phyloP scores from a whole-genome alignment of 2,888 invertebrate genomes.

The Encarsia formosa region DNA sequence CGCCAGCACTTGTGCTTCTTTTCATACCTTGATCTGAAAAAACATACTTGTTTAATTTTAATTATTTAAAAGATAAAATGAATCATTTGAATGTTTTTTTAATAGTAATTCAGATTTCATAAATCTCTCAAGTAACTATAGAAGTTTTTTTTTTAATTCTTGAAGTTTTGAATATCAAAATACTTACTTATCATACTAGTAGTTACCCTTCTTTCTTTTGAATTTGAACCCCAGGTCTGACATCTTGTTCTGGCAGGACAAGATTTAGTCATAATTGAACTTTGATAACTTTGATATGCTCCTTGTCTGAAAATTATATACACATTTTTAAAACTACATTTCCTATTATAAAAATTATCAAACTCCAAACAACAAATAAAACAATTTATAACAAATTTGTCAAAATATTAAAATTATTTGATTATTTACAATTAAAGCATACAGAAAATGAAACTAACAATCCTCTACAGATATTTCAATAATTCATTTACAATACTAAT shows the following conservation, averaged over 20 bases:
- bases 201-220: constrained; percentile 41
- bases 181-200: constrained; percentile 40
- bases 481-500: constrained; percentile 18
- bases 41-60: too few relatives aligned
- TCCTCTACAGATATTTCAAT: constrained; percentile 2
- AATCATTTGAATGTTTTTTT: neutral
- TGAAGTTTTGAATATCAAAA: neutral
- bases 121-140: too few relatives aligned
- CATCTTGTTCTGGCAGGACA: constrained; percentile 42
- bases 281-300: constrained; percentile 31
- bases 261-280: constrained; percentile 34
- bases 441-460: constrained; percentile 3
- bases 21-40: constrained; percentile 46
- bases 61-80: neutral
- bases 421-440: too few relatives aligned
- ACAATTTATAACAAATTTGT: too few relatives aligned
- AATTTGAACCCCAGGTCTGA: constrained; percentile 48
- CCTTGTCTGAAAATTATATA: too few relatives aligned
- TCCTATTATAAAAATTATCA: too few relatives aligned
- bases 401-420: too few relatives aligned
- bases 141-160: neutral
- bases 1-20: constrained; percentile 48
- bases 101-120: neutral
- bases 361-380: too few relatives aligned
- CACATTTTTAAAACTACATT: too few relatives aligned